These are phyloP conservation scores for Meteorus colon DNA, from an alignment of 2,888 invertebrate genomes.

Conservation along the genomic window DNA sequence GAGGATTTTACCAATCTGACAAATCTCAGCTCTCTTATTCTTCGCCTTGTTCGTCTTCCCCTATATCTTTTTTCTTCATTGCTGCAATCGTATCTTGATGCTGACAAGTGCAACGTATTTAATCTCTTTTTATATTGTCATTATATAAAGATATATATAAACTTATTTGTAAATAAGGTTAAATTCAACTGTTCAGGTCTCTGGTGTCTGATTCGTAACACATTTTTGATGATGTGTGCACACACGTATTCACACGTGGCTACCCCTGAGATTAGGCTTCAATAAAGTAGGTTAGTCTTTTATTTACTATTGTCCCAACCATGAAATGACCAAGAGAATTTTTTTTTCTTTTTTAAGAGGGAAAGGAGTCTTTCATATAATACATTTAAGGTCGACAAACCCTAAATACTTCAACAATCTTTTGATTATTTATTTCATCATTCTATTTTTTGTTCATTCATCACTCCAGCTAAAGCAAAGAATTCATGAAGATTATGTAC, in stretches of 20 bases:
- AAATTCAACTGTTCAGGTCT: not conserved
- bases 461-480: no score
- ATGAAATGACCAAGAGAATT: slow-evolving; percentile 37
- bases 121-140: slow-evolving; percentile 34
- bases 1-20: slow-evolving; percentile 53
- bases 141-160: slow-evolving; percentile 15
- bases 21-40: slow-evolving; percentile 48
- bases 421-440: no score
- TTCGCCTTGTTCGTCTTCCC: slow-evolving; percentile 37
- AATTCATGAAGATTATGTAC: no score
- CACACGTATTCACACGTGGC: not conserved
- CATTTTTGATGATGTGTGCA: not conserved
- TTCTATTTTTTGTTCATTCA: no score
- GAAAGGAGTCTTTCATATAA: not conserved
- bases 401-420: not conserved
- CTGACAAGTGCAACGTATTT: slow-evolving; percentile 54
- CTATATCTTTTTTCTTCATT: slow-evolving; percentile 30
- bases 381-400: not conserved
- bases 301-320: slow-evolving; percentile 26
- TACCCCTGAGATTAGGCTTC: not conserved
- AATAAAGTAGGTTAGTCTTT: slow-evolving; percentile 21
- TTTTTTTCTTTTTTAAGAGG: not conserved
- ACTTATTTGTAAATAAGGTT: not conserved
- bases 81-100: slow-evolving; percentile 46
- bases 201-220: not conserved